A percentile compares a stretch with the other conserved stretches of the same genome.
phyloP scores from a whole-genome alignment of 2,797 vertebrate genomes.

The Nyctalus aviator region DNA sequence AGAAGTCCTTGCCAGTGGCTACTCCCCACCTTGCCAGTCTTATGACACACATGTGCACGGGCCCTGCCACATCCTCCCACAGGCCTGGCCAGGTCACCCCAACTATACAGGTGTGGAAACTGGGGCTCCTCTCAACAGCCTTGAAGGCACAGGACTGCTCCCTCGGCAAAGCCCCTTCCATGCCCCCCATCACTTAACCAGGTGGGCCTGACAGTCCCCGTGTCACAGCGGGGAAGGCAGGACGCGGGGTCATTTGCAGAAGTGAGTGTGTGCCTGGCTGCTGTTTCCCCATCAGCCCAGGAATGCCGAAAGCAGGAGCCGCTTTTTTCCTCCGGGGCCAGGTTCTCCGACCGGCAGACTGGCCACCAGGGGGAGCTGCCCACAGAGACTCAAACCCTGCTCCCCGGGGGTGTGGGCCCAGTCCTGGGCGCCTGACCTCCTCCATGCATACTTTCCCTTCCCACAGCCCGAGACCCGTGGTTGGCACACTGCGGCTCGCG shows the following conservation, averaged over 20 bases:
- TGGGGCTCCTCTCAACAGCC: neutral
- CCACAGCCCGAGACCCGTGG: neutral
- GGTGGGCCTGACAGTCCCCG: neutral
- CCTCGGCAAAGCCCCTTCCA: neutral
- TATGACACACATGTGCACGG: neutral
- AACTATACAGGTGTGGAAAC: neutral
- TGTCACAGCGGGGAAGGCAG: neutral
- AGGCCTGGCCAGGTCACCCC: neutral
- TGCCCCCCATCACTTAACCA: neutral
- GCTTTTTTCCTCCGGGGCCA: neutral
- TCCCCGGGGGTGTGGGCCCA: neutral
- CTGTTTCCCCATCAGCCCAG: neutral
- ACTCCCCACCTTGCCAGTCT: neutral
- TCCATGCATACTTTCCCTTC: neutral
- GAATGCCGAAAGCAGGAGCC: neutral
- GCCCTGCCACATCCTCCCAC: neutral
- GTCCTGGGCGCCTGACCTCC: neutral
- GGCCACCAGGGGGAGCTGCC: neutral
- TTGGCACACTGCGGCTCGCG: no score
- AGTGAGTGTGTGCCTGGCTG: neutral
- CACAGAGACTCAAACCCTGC: neutral
- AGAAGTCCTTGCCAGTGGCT: neutral
- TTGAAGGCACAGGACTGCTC: neutral
- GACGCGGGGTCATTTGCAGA: rapidly evolving
- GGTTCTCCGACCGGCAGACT: neutral